Conservation (phyloP, 2,113 vertebrate genomes). For the Garra rufa region DNA sequence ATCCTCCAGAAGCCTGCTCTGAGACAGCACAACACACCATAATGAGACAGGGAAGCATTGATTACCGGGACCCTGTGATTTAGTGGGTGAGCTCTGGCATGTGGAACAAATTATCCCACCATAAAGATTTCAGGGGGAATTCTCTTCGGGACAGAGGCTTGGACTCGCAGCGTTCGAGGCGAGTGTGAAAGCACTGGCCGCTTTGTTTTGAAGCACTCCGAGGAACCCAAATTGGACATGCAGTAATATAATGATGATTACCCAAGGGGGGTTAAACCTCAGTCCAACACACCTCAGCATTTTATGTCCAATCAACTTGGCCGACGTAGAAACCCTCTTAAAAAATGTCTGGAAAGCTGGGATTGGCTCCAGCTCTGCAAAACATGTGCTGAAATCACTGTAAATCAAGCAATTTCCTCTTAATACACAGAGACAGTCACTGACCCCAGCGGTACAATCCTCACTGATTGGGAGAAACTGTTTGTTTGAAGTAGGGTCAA, state of each 20-base stretch:
- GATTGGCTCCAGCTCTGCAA: constrained; percentile 36
- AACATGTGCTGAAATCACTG: constrained; percentile 66
- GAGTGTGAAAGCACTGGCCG: constrained; percentile 51
- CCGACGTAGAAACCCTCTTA: constrained; percentile 5
- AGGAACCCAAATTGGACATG: constrained; percentile 39
- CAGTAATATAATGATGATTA: constrained; percentile 43
- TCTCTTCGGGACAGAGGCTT: constrained; percentile 37
- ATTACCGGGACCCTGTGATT: constrained; percentile 57
- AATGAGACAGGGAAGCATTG: constrained; percentile 58
- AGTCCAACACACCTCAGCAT: constrained; percentile 35
- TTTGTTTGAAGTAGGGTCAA: constrained; percentile 78
- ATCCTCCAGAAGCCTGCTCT: constrained; percentile 50
- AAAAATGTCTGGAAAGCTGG: constrained; percentile 28
- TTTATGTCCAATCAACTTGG: constrained; percentile 45
- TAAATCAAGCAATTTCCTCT: constrained; percentile 75
- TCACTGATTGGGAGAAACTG: constrained; percentile 74
- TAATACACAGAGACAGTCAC: constrained; percentile 72
- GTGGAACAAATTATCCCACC: constrained; percentile 63
- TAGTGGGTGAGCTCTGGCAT: constrained; percentile 60
- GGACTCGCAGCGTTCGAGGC: constrained; percentile 24
- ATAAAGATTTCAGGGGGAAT: constrained; percentile 57
- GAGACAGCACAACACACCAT: constrained; percentile 55
- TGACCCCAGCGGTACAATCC: constrained; percentile 70
- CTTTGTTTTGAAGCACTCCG: constrained; percentile 20
- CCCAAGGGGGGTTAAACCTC: constrained; percentile 5